Percentiles rank a stretch among this genome's conserved stretches.
Conservation (phyloP, 2,113 vertebrate species). For the Apeltes quadracus region DNA sequence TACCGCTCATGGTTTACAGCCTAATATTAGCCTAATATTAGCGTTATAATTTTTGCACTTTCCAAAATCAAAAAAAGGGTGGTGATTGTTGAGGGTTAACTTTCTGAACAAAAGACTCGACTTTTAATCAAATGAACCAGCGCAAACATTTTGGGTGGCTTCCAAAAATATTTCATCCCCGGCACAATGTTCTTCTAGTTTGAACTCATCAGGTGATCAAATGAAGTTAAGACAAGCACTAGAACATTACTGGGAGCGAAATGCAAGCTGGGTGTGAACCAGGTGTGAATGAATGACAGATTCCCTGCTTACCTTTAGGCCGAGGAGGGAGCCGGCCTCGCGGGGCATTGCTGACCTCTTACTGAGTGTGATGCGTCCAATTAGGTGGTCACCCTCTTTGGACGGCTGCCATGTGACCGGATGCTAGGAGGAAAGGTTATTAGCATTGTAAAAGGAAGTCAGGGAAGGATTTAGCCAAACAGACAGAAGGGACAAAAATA, state of each 20-base stretch:
- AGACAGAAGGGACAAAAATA: background rate
- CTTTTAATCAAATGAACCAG: background rate
- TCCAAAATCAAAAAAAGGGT: background rate
- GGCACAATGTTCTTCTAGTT: background rate
- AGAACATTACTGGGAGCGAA: background rate
- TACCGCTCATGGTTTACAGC: background rate
- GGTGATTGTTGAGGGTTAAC: background rate
- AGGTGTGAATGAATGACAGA: background rate
- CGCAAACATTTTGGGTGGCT: background rate
- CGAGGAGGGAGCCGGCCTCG: slow-evolving; percentile 93
- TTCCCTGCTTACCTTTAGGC: slow-evolving; percentile 89
- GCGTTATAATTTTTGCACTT: background rate
- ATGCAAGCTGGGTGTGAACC: background rate
- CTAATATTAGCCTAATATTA: background rate
- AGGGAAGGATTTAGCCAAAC: background rate
- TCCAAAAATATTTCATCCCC: background rate
- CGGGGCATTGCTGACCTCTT: slow-evolving; percentile 96
- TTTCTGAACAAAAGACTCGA: background rate
- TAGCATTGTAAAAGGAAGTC: background rate
- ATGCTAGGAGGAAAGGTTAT: slow-evolving; percentile 80
- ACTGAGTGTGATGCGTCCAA: slow-evolving; percentile 96
- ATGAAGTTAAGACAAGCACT: background rate
- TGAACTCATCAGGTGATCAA: background rate
- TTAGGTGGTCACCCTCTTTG: slow-evolving; percentile 97
- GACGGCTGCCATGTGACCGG: slow-evolving; percentile 98